phyloP scores from a whole-genome alignment of 2,888 invertebrate genomes.

The Conus canariensis region DNA sequence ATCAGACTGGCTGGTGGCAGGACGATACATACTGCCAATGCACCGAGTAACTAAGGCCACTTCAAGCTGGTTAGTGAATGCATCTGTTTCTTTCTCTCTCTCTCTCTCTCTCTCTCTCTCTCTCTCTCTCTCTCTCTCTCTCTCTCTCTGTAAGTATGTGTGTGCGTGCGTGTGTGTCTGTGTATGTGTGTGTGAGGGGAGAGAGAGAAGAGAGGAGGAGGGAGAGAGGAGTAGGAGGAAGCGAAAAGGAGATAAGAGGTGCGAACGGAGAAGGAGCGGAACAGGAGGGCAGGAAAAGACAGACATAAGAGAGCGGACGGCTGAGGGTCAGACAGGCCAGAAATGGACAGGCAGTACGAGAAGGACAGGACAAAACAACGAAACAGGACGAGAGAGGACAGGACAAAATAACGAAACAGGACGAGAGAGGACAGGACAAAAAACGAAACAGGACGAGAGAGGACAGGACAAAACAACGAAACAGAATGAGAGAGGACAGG shows the following conservation, averaged over 20 bases:
- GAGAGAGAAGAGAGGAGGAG: not conserved
- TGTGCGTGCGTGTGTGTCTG: not conserved
- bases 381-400: too few relatives aligned
- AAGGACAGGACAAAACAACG: too few relatives aligned
- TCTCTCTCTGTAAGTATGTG: not conserved
- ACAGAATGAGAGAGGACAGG: too few relatives aligned
- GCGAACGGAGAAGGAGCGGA: not conserved
- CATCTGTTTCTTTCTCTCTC: not conserved
- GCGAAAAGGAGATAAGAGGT: not conserved
- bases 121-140: not conserved
- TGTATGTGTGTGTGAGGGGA: not conserved
- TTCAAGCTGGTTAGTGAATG: not conserved
- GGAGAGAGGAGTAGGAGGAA: not conserved
- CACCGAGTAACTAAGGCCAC: too few relatives aligned
- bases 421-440: not conserved
- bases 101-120: constrained; percentile 14
- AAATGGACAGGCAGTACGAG: too few relatives aligned
- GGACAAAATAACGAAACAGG: not conserved
- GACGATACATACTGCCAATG: too few relatives aligned
- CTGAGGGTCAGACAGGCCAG: too few relatives aligned
- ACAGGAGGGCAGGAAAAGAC: too few relatives aligned
- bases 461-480: too few relatives aligned
- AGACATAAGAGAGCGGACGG: too few relatives aligned
- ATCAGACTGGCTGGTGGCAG: too few relatives aligned
- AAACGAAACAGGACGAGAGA: not conserved